Conservation (phyloP, 53 echinoderm and acorn worm genomes). For the Zoroaster sp. region DNA sequence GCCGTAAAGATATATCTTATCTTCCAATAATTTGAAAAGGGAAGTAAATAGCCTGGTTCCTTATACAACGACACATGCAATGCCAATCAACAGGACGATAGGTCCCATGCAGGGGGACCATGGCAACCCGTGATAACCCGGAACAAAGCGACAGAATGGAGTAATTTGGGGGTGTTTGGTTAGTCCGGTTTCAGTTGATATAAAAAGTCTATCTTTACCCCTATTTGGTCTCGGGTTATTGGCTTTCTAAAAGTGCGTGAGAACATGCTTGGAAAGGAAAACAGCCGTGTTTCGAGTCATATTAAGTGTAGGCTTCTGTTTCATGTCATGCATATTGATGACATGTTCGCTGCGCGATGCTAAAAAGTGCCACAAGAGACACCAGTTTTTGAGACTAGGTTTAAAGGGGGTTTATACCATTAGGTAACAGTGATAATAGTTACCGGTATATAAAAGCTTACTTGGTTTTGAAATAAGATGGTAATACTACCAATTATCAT, state of each 20-base stretch:
- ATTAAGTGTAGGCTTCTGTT: not conserved
- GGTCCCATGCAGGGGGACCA: constrained; percentile 3
- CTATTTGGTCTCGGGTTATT: constrained; percentile 2
- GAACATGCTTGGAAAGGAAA: not conserved
- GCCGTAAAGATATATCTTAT: not conserved
- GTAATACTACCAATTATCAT: too few species aligned
- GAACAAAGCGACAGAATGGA: not conserved
- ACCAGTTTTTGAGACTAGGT: too few species aligned
- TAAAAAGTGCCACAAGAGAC: too few species aligned
- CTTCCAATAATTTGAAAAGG: not conserved
- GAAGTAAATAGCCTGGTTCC: not conserved
- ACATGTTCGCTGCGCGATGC: too few species aligned
- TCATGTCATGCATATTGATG: not conserved
- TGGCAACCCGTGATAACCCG: not conserved
- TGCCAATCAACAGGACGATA: not conserved
- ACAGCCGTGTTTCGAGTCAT: not conserved
- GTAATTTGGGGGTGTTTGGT: not conserved
- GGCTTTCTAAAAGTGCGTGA: constrained; percentile 5
- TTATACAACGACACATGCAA: not conserved
- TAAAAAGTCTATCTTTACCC: not conserved
- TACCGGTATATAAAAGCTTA: too few species aligned
- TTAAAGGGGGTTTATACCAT: too few species aligned
- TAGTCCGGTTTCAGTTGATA: constrained; percentile 1
- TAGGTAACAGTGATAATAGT: too few species aligned
- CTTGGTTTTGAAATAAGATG: too few species aligned